Base-by-base conservation (phyloP, 2,797 vertebrate genomes). In the Momotus momota region DNA sequence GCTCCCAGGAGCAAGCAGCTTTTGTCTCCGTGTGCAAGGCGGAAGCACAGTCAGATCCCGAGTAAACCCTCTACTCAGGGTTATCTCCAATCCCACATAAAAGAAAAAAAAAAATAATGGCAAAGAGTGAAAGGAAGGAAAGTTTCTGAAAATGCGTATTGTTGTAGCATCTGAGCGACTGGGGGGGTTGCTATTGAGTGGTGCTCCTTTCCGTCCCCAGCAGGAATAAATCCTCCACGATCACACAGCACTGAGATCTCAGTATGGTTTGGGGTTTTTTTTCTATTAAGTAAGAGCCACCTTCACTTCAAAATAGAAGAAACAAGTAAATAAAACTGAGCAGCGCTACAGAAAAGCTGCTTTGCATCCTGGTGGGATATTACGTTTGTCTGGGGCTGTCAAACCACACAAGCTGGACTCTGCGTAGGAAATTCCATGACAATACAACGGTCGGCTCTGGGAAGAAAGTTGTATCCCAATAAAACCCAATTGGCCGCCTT, bases 301-400 rank as follows among this genome's bases (percentile, higher is more conserved):
- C 26, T 86, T 55, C n/a, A 40, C 51, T 87, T 84, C 35, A 15
- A 90, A 90, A 84, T 0, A 31, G 40, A 66, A 88, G 79, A 92
- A 94, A 86, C 71, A 89, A 61, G 46, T 15, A 81, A 77, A 78
- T 75, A 80, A 80, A 71, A 35, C 33, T 29, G 38, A 90, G 20
- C 38, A 67, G 17, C 9, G 6, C 45, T 4, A 22, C 18, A 40
- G 65, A 48, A 94, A 73, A 96, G 45, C 88, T 87, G 49, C 52
- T 38, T 67, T 26, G 52, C 61, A 77, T 82, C 81, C 86, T 71
- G 45, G 69, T 90, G 90, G 86, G 62, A 72, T 87, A 85, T 90
- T 66, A 49, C 41, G 17, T 91, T 95, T 86, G n/a, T 18, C 31
- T 49, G 29, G 20, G 48, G 10, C 90, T 96, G 85, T 93, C 94